Base-by-base conservation (phyloP, 2,113 vertebrate genomes). In the Brachyhypopomus gauderio region DNA sequence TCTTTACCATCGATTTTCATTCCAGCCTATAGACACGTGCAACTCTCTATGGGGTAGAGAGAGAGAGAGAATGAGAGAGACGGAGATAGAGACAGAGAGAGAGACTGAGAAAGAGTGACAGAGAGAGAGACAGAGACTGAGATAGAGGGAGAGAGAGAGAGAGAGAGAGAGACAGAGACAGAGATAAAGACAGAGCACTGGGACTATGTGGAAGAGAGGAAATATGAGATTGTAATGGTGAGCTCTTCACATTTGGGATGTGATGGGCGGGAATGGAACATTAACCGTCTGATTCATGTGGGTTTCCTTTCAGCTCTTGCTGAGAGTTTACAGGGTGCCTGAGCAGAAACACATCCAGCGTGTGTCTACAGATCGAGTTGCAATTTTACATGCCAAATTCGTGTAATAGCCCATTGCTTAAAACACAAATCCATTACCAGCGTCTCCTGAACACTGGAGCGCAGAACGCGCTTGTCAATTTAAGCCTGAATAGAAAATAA, bases 201-300 rank as follows among this genome's bases (percentile, higher is more conserved):
- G 64, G 30, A 36, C 64, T 8, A 30, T 3, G 23, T 2, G 17
- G 64, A 30, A 70, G 20, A 34, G 19, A 41, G 66, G 36, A 38
- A 80, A 76, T 76, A 76, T 67, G 82, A 84, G 73, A 52, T 45
- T 20, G 41, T 82, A 85, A 85, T 78, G 75, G 70, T 36, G 55
- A 82, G 36, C 56, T 75, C 69, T 78, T 75, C 72, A 59, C 48
- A 60, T 41, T 41, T 72, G 63, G 72, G 63, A 77, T 45, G 62
- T 77, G 38, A 58, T 27, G 52, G 67, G 52, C 27, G 22, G 71
- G 75, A 41, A 78, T 72, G 71, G 83, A 79, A 70, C 84, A 86
- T 87, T 86, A 89, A 89, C 86, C 82, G 86, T 84, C 76, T 89
- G 86, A 90, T 88, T 89, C 86, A 90, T 85, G 77, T 66, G 3